phyloP scores from a whole-genome alignment of 2,797 vertebrate genomes.

The Scolopax rusticola region DNA sequence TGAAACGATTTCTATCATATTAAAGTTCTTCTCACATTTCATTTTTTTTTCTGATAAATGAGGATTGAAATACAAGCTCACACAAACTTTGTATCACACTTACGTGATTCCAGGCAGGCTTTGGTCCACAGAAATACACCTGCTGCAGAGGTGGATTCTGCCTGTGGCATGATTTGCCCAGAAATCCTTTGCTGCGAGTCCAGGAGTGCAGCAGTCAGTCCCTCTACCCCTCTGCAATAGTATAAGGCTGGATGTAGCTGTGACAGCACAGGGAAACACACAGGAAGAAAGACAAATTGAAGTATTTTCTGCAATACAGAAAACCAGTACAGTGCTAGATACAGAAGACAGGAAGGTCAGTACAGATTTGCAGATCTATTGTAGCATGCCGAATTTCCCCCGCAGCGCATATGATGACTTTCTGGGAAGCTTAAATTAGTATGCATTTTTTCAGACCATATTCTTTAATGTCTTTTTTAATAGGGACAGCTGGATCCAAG shows the following conservation, averaged over 20 bases:
- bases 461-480: slow-evolving; percentile 22
- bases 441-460: not conserved
- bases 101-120: not conserved
- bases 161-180: not conserved
- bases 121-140: not conserved
- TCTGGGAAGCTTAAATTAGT: not conserved
- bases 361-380: not conserved
- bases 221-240: not conserved
- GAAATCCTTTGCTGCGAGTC: not conserved
- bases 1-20: accelerated
- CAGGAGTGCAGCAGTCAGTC: not conserved
- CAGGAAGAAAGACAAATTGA: not conserved
- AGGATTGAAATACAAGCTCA: not conserved
- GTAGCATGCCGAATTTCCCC: not conserved
- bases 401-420: accelerated
- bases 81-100: not conserved
- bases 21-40: not conserved
- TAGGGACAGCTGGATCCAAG: not conserved
- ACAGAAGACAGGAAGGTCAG: not conserved
- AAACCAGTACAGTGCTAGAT: not conserved
- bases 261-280: not conserved
- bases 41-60: not conserved
- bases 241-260: not conserved
- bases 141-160: not conserved
- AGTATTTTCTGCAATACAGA: not conserved